Conservation (phyloP, 2,797 vertebrate genomes). For the Sphaeramia orbicularis region DNA sequence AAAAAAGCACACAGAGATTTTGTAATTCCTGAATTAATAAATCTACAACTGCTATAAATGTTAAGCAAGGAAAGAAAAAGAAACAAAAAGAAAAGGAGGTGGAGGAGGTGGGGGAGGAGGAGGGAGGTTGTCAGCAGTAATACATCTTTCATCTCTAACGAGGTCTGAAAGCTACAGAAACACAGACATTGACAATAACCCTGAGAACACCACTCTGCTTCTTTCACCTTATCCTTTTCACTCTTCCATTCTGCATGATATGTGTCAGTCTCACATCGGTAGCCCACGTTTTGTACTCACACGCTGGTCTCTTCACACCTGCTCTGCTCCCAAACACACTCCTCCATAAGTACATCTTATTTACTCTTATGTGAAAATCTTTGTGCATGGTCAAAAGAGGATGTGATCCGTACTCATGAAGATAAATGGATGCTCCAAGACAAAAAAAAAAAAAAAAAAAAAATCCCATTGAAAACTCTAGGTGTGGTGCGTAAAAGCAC, state of each 20-base stretch:
- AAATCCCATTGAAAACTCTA: background rate
- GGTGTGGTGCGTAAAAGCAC: too few relatives aligned
- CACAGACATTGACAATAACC: slow-evolving; percentile 78
- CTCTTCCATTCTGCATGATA: slow-evolving; percentile 45
- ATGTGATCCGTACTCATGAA: background rate
- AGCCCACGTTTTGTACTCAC: slow-evolving; percentile 35
- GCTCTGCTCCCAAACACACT: slow-evolving; percentile 23
- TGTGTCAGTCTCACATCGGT: slow-evolving; percentile 59
- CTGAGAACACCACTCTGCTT: slow-evolving; percentile 65
- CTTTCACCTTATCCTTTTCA: slow-evolving; percentile 60
- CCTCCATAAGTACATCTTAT: slow-evolving; percentile 22
- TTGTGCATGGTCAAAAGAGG: background rate
- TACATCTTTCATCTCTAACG: slow-evolving; percentile 83
- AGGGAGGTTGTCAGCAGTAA: slow-evolving; percentile 76
- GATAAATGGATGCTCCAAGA: background rate
- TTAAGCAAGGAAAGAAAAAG: slow-evolving; percentile 32
- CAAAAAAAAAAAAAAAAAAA: background rate
- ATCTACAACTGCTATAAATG: slow-evolving; percentile 37
- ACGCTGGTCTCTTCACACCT: slow-evolving; percentile 43
- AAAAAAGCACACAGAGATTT: background rate
- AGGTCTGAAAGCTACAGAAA: slow-evolving; percentile 84
- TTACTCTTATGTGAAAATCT: slow-evolving; percentile 12
- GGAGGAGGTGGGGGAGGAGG: slow-evolving; percentile 34
- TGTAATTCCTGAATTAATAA: slow-evolving; percentile 23
- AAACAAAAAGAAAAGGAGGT: slow-evolving; percentile 51